These are phyloP conservation scores for Chiroxiphia lanceolata DNA, from an alignment of 2,797 vertebrate species.

Conservation along the genomic window DNA sequence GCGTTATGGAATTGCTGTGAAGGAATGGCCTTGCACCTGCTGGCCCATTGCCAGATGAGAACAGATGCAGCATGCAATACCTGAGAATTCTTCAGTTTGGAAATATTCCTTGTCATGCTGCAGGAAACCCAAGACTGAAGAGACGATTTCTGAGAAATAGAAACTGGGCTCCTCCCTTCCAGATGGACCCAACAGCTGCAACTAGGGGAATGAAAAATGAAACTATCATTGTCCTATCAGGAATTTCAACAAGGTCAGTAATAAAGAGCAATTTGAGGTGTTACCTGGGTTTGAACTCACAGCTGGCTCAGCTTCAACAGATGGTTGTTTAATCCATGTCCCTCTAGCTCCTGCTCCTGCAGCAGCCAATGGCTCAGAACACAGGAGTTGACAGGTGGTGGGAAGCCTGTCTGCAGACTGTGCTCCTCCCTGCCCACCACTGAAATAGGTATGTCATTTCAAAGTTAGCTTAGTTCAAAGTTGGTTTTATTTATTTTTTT, in stretches of 20 bases:
- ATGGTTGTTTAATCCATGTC: not conserved
- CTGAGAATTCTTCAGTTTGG: not conserved
- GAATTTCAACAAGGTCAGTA: not conserved
- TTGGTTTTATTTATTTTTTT: not conserved
- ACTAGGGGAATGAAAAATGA: constrained; percentile 16
- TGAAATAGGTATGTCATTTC: not conserved
- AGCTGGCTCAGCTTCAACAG: not conserved
- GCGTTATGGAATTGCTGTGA: not conserved
- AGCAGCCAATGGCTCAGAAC: not conserved
- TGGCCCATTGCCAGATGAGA: not conserved
- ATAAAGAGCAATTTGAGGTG: not conserved
- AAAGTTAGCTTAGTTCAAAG: not conserved
- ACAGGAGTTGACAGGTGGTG: not conserved
- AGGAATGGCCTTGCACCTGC: not conserved
- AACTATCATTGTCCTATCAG: not conserved
- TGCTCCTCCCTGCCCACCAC: not conserved
- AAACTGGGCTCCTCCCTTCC: not conserved
- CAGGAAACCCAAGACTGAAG: not conserved
- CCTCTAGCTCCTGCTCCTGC: not conserved
- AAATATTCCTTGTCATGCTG: not conserved
- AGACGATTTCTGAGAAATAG: not conserved
- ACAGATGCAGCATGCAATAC: not conserved
- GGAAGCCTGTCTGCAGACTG: not conserved
- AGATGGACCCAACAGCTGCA: not conserved
- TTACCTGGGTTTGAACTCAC: not conserved